Evolutionary conservation across 2,888 invertebrate genomes (phyloP), one percentile per base, ranked within the genome.

Genomic region (Nebria brevicollis): DNA sequence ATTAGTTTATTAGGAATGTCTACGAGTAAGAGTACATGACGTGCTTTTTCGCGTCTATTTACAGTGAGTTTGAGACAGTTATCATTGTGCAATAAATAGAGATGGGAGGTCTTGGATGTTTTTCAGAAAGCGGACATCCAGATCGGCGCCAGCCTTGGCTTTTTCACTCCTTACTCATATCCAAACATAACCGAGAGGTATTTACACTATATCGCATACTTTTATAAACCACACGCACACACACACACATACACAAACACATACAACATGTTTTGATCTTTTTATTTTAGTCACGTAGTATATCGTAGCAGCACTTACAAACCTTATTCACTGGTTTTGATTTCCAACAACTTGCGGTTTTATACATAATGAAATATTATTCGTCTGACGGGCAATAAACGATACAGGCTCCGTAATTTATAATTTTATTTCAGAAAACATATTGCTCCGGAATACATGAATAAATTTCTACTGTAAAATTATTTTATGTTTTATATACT

Each of bases 111-210:
- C 68, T 68, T n/a, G 68, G 25, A 70, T 70, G 25, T 70, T 70
- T 26, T 70, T 25, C 13, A 20, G 34, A 25, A 70, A 25, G 25
- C 26, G 70, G 34, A 70, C 70, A 26, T 70, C 70, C 70, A 70
- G 70, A 70, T 70, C 15, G 70, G 70, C 70, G 70, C 70, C 70
- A 70, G 25, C 26, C 70, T 70, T 70, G 70, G 70, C 11, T 70
- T 70, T 70, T 70, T 70, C 20, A 70, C 25, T 70, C 70, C 70
- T 26, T 26, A 70, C 70, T 70, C 25, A 70, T 34, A 54, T 54
- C 54, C 54, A 54, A 54, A 54, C 54, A 54, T 54, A 54, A 54
- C 54, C 54, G 54, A 54, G 70, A 70, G 70, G 70, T 70, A 34
- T 70, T 70, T 70, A 70, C 70, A 54, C 54, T 54, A 54, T 54